Evolutionary conservation across 2,113 vertebrate genomes (phyloP), one percentile per base, ranked within the genome.

Genomic region (Heliornis fulica): DNA sequence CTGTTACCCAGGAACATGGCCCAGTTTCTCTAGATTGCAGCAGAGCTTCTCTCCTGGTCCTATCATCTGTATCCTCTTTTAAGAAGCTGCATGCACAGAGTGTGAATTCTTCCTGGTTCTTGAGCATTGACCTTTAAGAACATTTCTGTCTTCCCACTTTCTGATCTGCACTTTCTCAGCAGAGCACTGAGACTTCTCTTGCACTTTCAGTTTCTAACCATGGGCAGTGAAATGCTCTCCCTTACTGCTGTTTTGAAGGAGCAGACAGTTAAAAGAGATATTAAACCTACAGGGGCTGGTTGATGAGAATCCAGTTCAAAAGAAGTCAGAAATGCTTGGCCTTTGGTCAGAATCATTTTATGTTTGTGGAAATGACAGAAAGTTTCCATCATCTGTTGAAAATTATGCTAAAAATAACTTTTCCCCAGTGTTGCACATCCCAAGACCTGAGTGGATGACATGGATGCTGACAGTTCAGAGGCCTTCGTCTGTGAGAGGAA

Each of bases 341-440:
- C 40, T 50, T 64, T 61, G 92, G 70, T 86, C 95, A 93, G 79
- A 74, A 79, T 5, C 0, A 56, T 65, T 60, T 79, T 83, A 43
- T 87, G 36, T 74, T 87, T 79, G 85, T 92, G n/a, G 40, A 88
- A 93, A 64, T 8, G n/a, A 81, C 66, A 86, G 77, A 79, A 76
- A 76, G 34, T 87, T 96, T 93, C 95, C 83, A 89, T 91, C 91
- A 86, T 70, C 86, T 90, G 53, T 53, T 95, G 61, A 89, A 90
- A 94, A 90, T 54, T 8, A 70, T 65, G 25, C 78, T 88, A 90
- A 96, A 94, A 94, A 93, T 96, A 94, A 46, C 41, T 87, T 91
- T 91, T 87, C 32, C 71, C 36, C 32, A 12, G 71, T 59, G 45
- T 48, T 94, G 53, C 60, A 3, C 23, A 19, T 43, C 43, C 63